Evolutionary conservation across 30 jellyfish, hydroid and myxozoan genomes (phyloP).

Genomic region (Cassiopea xamachana): DNA sequence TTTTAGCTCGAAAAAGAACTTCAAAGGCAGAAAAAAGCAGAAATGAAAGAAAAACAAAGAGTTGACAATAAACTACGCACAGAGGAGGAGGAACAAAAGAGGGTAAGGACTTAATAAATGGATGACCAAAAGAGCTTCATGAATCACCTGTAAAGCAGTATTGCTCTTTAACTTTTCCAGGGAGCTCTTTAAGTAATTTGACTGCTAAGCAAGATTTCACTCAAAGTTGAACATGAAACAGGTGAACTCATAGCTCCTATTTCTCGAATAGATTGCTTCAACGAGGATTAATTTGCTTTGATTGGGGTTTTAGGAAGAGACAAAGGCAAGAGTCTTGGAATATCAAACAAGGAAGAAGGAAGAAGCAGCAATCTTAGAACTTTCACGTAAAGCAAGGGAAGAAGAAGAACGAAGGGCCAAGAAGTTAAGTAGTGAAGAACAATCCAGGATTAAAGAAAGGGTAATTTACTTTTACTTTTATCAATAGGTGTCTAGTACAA

Average conservation of each 20-base stretch:
- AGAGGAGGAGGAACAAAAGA: constrained; percentile 58
- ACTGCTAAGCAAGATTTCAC: too few relatives aligned
- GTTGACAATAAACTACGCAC: constrained; percentile 22
- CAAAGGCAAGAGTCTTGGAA: constrained; percentile 59
- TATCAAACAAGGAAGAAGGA: constrained; percentile 69
- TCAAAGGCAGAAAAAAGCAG: constrained; percentile 22
- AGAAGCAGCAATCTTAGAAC: constrained; percentile 56
- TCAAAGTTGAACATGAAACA: too few relatives aligned
- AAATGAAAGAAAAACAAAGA: constrained; percentile 5
- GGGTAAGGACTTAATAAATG: constrained; percentile 32
- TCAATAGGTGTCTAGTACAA: not conserved
- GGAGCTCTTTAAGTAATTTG: too few relatives aligned
- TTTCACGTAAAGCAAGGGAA: constrained; percentile 60
- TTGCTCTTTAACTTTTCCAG: too few relatives aligned
- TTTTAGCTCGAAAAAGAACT: constrained; percentile 65
- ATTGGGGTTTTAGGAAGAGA: constrained; percentile 40
- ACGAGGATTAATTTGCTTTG: not conserved
- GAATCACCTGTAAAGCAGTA: too few relatives aligned
- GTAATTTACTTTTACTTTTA: constrained; percentile 3
- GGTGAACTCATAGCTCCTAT: not conserved
- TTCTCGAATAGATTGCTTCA: not conserved
- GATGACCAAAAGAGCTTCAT: too few relatives aligned
- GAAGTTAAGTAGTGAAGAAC: constrained; percentile 54
- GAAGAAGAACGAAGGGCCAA: constrained; percentile 49
- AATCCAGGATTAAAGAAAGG: constrained; percentile 76